Base-by-base conservation (phyloP, 2,888 invertebrate genomes). In the Sesia apiformis region DNA sequence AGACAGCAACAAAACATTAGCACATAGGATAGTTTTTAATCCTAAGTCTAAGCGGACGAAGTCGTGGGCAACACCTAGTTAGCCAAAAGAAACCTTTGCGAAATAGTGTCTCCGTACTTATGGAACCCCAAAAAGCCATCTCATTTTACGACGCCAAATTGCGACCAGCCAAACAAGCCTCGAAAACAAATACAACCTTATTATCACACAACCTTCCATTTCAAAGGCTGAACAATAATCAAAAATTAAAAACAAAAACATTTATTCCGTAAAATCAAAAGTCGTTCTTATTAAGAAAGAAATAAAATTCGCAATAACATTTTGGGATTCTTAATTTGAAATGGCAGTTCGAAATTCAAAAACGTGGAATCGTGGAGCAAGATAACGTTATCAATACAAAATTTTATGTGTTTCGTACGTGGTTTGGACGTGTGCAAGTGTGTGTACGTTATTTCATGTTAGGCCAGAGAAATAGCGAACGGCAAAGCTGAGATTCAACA, bases 111-210 rank as follows among this genome's bases (percentile, higher is more conserved):
- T 23, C 23, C 23, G 23, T 23, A n/a, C 23, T 0, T 3, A 46
- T 23, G 46, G 46, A 46, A 46, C 46, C 46, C 46, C 8, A 46
- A 46, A 46, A 7, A 46, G n/a, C 23, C 46, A 46, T 46, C 7
- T 46, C 42, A 53, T 57, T 60, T 60, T 60, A 60, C 55, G 55
- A 58, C 52, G 5, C 49, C 38, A 57, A 57, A 58, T 57, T 60
- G 50, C 55, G 38, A 52, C 23, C 49, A 49, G 38, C 52, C 52
- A 0, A 39, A 40, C 3, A 58, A 46, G 39, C 23, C 49, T 46
- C 54, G 57, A 53, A 55, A 53, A 53, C 54, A 50, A 53, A 56
- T 50, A 57, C 52, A 52, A 54, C 39, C 49, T 46, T 46, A 46
- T 46, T 46, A 46, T 46, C 46, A 23, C 23, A 23, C 8, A 46